Evolutionary conservation across 2,888 invertebrate species (phyloP), one percentile per base, ranked within the genome.

Genomic region (Macrophya alboannulata): DNA sequence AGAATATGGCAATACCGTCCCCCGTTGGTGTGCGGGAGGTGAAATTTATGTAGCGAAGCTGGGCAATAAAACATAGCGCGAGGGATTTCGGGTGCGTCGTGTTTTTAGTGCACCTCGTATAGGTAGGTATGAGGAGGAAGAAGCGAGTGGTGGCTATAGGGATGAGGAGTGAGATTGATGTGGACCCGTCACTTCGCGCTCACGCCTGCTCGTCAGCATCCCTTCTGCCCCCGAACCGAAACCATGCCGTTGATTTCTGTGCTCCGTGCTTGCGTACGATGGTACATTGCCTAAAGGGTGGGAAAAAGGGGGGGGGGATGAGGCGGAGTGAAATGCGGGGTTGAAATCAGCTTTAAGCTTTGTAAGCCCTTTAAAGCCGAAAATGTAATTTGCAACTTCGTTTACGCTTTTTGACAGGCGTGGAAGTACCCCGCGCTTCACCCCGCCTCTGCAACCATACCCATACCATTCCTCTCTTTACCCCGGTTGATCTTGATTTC

Each of bases 301-400:
- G 31, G 71, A 17, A 62, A 71, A 59, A 59, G 40, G 65, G 43
- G 82, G 59, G 21, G 59, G 6, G 3, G 59, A 9, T 21, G 45
- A 31, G 12, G n/a, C 40, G 51, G 51, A 9, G 43, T 5, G 9
- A 21, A n/a, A 37, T 12, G 79, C 68, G 82, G 55, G 82, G 71
- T 55, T 74, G 6, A 74, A 85, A 74, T 85, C 85, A 71, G 85
- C 83, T 85, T 85, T 84, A 84, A 85, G 85, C 85, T 85, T 48
- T 71, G 85, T 84, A 84, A 85, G 85, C 83, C 74, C 85, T 84
- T 84, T 83, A 85, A 83, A 84, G 85, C 65, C 72, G 83, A 59
- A 85, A 85, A 85, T 59, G 72, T 85, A 83, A 85, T 84, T 84
- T 85, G 71, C 85, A 85, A 85, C 85, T 85, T 85, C 82, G 85